These are phyloP conservation scores for Cyrtodaria siliqua DNA, from an alignment of 2,888 invertebrate species.

Conservation along the genomic window DNA sequence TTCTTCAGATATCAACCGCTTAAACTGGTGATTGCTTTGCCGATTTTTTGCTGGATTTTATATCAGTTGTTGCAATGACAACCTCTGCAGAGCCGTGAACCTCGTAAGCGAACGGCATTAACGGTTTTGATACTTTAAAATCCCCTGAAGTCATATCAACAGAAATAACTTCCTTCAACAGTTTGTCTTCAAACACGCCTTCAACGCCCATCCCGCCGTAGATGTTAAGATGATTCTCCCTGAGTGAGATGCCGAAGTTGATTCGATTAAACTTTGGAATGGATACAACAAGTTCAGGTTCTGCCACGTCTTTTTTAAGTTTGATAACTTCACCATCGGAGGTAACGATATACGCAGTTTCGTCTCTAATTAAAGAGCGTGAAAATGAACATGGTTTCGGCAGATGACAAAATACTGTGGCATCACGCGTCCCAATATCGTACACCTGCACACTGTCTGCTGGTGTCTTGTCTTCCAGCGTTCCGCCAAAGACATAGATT, in stretches of 20 bases:
- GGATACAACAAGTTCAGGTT: constrained; percentile 12
- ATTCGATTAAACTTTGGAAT: constrained; percentile 20
- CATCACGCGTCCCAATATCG: constrained; percentile 19
- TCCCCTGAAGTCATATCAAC: constrained; percentile 11
- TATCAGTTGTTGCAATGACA: too few species aligned
- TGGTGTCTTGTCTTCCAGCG: constrained; percentile 8
- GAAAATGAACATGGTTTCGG: constrained; percentile 39
- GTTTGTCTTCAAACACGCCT: not conserved
- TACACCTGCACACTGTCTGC: constrained; percentile 44
- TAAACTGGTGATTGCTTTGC: too few species aligned
- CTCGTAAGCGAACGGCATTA: too few species aligned
- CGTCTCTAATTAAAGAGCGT: constrained; percentile 25
- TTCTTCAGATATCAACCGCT: too few species aligned
- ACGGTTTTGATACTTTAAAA: too few species aligned
- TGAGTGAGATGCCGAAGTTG: constrained; percentile 28
- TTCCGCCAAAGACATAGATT: constrained; percentile 49
- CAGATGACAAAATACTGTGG: constrained; percentile 33
- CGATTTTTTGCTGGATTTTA: too few species aligned
- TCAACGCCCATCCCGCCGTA: too few species aligned
- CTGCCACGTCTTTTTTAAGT: constrained; percentile 1
- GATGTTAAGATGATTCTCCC: constrained; percentile 4
- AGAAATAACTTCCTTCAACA: not conserved
- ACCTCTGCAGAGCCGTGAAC: too few species aligned
- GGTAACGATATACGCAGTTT: constrained; percentile 29
- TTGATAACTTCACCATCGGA: constrained; percentile 38